Evolutionary conservation across 2,797 vertebrate species (phyloP).

Genomic region (Threskiornis aethiopicus): DNA sequence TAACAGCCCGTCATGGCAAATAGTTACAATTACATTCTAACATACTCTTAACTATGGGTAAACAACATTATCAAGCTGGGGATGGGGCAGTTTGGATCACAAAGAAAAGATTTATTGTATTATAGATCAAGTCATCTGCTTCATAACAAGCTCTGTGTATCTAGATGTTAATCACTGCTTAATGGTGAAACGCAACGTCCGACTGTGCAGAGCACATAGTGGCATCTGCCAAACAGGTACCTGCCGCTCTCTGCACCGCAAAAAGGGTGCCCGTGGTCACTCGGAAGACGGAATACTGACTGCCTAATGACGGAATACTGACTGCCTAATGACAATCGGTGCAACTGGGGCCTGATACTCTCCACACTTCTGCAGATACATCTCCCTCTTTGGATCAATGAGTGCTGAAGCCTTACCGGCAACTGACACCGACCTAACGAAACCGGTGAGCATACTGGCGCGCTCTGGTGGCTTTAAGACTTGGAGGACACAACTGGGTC

Average conservation of each 20-base stretch:
- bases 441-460: not conserved
- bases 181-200: rapidly evolving
- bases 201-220: not conserved
- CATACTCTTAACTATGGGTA: constrained; percentile 47
- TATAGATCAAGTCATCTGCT: not conserved
- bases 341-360: rapidly evolving
- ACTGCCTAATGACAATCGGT: rapidly evolving
- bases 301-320: rapidly evolving
- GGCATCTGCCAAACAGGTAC: not conserved
- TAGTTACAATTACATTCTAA: constrained; percentile 58
- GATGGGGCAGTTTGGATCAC: constrained; percentile 27
- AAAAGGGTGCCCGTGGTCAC: not conserved
- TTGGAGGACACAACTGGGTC: not conserved
- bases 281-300: not conserved
- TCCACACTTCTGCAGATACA: rapidly evolving
- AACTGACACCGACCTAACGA: not conserved
- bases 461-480: not conserved
- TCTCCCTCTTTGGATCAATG: not conserved
- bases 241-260: not conserved
- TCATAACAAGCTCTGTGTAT: not conserved
- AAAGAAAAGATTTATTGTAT: constrained; percentile 63
- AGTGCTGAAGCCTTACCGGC: not conserved
- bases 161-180: not conserved
- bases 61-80: constrained; percentile 67
- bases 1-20: constrained; percentile 56